phyloP scores from a whole-genome alignment of 2,888 invertebrate genomes.

The Poecilus cupreus region DNA sequence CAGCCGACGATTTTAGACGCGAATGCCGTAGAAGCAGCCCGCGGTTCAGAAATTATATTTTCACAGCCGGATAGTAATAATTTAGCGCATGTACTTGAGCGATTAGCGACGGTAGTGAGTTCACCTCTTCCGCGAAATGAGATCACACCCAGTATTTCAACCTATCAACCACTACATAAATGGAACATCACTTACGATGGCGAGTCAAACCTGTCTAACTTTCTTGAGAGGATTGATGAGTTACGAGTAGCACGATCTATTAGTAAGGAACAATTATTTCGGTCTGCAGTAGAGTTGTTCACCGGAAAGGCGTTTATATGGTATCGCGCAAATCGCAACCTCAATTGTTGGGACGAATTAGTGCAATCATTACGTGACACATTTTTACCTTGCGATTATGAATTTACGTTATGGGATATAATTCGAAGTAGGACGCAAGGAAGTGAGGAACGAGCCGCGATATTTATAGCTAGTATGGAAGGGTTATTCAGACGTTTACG shows the following conservation, averaged over 20 bases:
- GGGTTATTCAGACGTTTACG: constrained; percentile 56
- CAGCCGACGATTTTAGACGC: not conserved
- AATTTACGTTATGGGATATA: not conserved
- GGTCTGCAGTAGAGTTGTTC: not conserved
- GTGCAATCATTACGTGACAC: not conserved
- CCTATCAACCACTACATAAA: not conserved
- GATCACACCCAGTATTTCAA: not conserved
- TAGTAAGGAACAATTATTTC: no score
- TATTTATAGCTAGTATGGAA: constrained; percentile 61
- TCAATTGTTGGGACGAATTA: not conserved
- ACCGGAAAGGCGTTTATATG: not conserved
- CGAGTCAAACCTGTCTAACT: no score
- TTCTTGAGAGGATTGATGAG: no score
- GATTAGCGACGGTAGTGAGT: not conserved
- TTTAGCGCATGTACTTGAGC: not conserved
- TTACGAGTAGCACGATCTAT: no score
- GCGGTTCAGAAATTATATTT: not conserved
- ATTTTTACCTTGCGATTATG: not conserved
- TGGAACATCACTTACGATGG: no score
- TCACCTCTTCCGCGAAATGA: no score
- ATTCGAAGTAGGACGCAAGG: no score
- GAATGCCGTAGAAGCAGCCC: not conserved
- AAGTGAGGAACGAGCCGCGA: constrained; percentile 56
- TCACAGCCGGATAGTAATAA: not conserved
- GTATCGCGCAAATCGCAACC: not conserved